phyloP scores from a whole-genome alignment of 2,888 invertebrate genomes.

The Limenitis camilla region DNA sequence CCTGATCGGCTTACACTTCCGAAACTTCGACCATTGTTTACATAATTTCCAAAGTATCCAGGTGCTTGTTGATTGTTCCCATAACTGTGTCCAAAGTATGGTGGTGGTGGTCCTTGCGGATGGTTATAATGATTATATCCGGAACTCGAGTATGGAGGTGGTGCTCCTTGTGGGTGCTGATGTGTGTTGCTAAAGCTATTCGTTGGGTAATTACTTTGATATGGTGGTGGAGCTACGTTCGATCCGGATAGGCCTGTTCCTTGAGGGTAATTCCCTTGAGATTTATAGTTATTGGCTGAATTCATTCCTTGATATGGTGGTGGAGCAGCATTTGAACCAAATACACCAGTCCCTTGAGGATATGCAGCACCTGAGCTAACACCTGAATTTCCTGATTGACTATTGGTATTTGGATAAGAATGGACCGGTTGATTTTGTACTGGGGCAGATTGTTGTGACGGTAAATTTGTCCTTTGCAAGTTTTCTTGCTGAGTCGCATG shows the following conservation, averaged over 20 bases:
- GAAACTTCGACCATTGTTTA: conserved; percentile 39
- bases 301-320: conserved; percentile 41
- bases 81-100: conserved; percentile 41
- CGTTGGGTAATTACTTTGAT: conserved; percentile 35
- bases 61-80: conserved; percentile 49
- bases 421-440: conserved; percentile 33
- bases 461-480: conserved; percentile 48
- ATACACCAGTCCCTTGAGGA: conserved; percentile 36
- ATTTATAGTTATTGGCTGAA: conserved; percentile 22
- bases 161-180: conserved; percentile 49
- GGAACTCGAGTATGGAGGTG: conserved; percentile 48
- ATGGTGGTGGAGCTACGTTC: conserved; percentile 45
- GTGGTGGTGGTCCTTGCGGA: conserved; percentile 52
- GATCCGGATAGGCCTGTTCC: conserved; percentile 35
- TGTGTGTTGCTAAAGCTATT: conserved; percentile 40
- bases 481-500: conserved; percentile 46
- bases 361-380: conserved; percentile 31
- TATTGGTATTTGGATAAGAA: conserved; percentile 53
- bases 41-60: conserved; percentile 60
- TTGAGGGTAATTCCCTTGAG: conserved; percentile 30
- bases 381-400: conserved; percentile 54
- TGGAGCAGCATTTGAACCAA: conserved; percentile 40
- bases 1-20: conserved; percentile 52
- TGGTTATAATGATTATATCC: conserved; percentile 47
- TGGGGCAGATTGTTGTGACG: conserved; percentile 34